Conservation (phyloP, 1,140 invertebrate species). For the Conus betulinus region DNA sequence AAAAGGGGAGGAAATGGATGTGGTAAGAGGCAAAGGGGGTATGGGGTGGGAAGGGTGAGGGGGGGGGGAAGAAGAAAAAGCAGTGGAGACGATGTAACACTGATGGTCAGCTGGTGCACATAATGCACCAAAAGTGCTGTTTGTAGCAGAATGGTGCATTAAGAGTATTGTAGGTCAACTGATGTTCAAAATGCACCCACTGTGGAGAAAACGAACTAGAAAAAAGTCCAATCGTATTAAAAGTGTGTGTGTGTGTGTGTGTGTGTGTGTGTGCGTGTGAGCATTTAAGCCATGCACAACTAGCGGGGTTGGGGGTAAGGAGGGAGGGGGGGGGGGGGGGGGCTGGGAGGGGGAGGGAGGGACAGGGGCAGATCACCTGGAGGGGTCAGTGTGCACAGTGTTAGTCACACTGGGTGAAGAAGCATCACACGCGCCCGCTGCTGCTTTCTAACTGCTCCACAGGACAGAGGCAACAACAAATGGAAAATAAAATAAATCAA, state of each 20-base stretch:
- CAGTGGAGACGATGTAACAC: no score
- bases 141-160: no score
- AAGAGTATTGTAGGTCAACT: no score
- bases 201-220: no score
- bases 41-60: no score
- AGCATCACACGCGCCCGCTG: not conserved
- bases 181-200: no score
- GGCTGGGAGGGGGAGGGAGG: not conserved
- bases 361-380: not conserved
- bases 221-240: no score
- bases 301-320: not conserved
- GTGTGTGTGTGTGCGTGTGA: not conserved
- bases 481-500: not conserved
- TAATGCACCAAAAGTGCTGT: no score
- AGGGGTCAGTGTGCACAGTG: conserved; percentile 17
- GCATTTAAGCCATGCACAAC: not conserved
- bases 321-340: conserved; percentile 5
- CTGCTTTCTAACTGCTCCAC: not conserved
- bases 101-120: no score
- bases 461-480: not conserved
- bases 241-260: not conserved
- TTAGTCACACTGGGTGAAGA: conserved; percentile 16
- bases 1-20: no score
- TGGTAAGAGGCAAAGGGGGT: no score
- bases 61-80: no score